Conservation (phyloP, 2,113 vertebrate genomes). For the Coptodon bakossiorum region DNA sequence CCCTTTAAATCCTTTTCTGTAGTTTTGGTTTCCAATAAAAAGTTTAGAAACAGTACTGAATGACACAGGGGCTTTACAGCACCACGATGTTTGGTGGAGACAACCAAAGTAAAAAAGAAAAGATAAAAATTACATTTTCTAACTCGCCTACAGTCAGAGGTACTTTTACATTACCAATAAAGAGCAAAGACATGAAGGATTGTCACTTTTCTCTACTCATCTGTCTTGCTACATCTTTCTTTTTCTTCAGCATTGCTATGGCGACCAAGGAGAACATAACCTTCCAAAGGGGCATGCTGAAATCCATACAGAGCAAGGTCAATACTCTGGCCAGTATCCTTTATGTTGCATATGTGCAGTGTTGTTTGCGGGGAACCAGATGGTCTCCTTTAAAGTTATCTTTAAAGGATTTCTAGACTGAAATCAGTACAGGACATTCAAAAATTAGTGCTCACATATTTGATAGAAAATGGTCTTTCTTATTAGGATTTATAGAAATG, state of each 20-base stretch:
- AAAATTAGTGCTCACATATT: neutral
- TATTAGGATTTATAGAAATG: neutral
- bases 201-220: neutral
- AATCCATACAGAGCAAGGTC: slow-evolving; percentile 96
- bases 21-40: neutral
- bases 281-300: slow-evolving; percentile 90
- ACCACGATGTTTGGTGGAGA: neutral
- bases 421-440: neutral
- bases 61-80: neutral
- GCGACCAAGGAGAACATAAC: slow-evolving; percentile 99
- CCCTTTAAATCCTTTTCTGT: neutral
- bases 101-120: neutral
- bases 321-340: slow-evolving; percentile 99
- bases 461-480: neutral
- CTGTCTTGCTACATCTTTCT: neutral
- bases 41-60: neutral
- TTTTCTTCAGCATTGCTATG: slow-evolving; percentile 88
- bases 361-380: neutral
- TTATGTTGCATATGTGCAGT: slow-evolving; percentile 4
- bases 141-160: neutral
- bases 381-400: neutral
- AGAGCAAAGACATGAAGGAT: neutral
- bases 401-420: neutral
- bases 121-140: neutral
- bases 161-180: neutral